A percentile compares a stretch with the other conserved stretches of the same genome.
Conservation (phyloP, 92 coral and sea anemone genomes). For the Micromussa lordhowensis region DNA sequence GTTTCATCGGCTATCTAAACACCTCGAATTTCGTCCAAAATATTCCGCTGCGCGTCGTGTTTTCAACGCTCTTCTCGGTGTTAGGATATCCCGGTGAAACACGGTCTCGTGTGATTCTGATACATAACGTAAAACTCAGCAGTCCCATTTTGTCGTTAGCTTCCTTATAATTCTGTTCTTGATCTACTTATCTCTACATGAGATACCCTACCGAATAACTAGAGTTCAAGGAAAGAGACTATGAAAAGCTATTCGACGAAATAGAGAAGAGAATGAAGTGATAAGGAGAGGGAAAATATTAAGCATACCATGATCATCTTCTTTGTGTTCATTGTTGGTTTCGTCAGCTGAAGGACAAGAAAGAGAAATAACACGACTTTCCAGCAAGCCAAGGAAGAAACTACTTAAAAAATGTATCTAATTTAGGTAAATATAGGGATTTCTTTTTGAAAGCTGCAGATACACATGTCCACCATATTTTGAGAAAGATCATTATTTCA, state of each 20-base stretch:
- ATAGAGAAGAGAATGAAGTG: not conserved
- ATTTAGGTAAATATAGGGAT: not conserved
- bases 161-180: too few species aligned
- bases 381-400: not conserved
- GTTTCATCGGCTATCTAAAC: too few species aligned
- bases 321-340: not conserved
- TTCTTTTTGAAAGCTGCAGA: not conserved
- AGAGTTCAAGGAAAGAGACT: not conserved
- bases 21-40: too few species aligned
- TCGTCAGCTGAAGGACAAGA: not conserved
- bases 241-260: not conserved
- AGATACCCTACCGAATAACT: not conserved
- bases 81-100: too few species aligned
- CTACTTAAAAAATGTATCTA: not conserved
- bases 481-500: not conserved
- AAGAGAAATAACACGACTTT: not conserved
- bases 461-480: not conserved
- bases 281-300: not conserved
- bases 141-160: too few species aligned
- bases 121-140: too few species aligned
- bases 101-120: too few species aligned
- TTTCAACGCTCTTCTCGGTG: too few species aligned
- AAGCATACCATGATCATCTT: not conserved
- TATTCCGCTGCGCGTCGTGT: too few species aligned
- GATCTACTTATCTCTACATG: too few species aligned